Base-by-base conservation (phyloP, 2,888 invertebrate genomes). In the Parnassius apollo region DNA sequence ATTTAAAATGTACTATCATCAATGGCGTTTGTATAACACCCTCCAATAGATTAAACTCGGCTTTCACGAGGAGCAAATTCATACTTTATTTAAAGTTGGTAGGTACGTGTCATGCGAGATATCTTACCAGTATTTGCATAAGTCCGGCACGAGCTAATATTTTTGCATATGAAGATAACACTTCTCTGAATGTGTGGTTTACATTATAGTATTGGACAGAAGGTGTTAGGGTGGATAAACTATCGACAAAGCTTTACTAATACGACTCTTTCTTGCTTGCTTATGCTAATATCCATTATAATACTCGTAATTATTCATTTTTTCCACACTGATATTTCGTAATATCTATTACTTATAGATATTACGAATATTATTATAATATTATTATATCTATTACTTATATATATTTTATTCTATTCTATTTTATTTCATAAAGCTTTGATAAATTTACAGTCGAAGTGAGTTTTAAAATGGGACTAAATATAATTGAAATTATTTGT, bases 61-160 rank as follows among this genome's bases (percentile, higher is more conserved):
- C 67, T 64, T 69, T 82, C 88, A 85, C 85, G 85, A 81, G 86
- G 66, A 75, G 73, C 73, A 73, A 74, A 74, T 71, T 75, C 79
- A 82, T 81, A 80, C 74, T 76, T 74, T 78, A 80, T 81, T 82
- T 81, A 79, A 82, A 81, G 75, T 72, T 77, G 75, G 64, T 68
- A 64, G 68, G 75, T 76, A 85, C 81, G 82, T 78, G 85, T 77
- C 82, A 81, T 79, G 77, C 77, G 78, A 83, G 81, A 83, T 81
- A 76, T 74, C 76, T 71, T 62, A 66, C 74, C 54, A 22, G 51
- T 59, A 89, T 91, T 91, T 87, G 83, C 91, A 91, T 91, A 88
- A 83, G 87, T 88, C 86, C 83, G 78, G 84, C 91, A 87, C 91
- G 89, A 86, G 90, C 86, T 83, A 83, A 88, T 85, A 86, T 86